Base-by-base conservation (phyloP, 2,888 invertebrate genomes). In the Muschampia plurimacula region DNA sequence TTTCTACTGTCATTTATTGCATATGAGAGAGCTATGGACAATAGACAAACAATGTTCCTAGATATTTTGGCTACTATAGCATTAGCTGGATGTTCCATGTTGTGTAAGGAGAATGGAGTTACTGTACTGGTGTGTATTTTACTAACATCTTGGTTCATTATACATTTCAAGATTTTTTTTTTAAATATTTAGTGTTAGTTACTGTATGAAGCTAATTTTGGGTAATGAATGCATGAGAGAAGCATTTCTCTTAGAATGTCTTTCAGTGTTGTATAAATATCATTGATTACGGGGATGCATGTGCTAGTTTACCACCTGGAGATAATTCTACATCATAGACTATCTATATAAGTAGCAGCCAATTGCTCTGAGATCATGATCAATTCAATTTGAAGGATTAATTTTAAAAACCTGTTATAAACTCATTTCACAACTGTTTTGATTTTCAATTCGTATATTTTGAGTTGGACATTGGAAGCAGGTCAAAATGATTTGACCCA, bases 101-200 rank as follows among this genome's bases (percentile, higher is more conserved):
- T 99, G n/a, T 98, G 96, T 86, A 99, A 99, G 89, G 99, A 99
- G 90, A 98, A 97, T 87, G 99, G 99, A 41, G 96, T 99, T 55
- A 98, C 98, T 69, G 96, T 97, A 73, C 95, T 99, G 90, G 98
- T 98, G 91, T 95, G 96, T 94, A 64, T 63, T 64, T 44, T 63
- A n/a, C 22, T 66, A 69, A 36, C 13, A 67, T 44, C 12, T 28
- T 32, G n/a, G 2, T n/a, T 28, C 28, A 28, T n/a, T 55, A 52
- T 32, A 49, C n/a, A n/a, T n/a, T 49, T n/a, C 2, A 49, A 49
- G 49, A 49, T n/a, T 49, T 49, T 49, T 22, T 22, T 49, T 12
- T 4, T n/a, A 49, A n/a, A 4, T 52, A 15, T 52, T n/a, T 49
- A 15, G 0, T 49, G 5, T 6, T 52, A 7, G 7, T 52, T 6